Evolutionary conservation across 2,797 vertebrate species (phyloP).

Genomic region (Sebastes matsubarae): DNA sequence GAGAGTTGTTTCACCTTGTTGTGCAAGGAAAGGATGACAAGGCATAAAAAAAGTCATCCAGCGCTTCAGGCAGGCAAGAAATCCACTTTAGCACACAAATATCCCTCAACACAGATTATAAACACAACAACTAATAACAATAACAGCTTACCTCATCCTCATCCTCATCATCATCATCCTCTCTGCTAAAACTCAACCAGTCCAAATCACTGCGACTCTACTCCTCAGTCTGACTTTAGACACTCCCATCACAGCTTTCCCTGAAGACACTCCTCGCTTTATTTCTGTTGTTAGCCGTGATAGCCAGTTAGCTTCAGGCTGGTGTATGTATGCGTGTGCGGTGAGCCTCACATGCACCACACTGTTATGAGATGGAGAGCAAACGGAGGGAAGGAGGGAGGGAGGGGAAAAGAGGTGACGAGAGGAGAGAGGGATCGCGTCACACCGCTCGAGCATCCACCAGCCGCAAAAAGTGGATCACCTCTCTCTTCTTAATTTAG

Average conservation of each 20-base stretch:
- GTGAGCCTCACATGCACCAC: conserved; percentile 19
- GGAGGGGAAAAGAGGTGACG: not conserved
- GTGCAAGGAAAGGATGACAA: conserved; percentile 39
- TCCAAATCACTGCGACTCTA: conserved; percentile 26
- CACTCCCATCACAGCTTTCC: conserved; percentile 18
- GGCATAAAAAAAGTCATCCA: conserved; percentile 42
- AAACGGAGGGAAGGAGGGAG: not conserved
- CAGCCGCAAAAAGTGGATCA: conserved; percentile 58
- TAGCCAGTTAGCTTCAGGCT: conserved; percentile 52
- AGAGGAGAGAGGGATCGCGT: conserved; percentile 40
- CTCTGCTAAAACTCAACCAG: conserved; percentile 28
- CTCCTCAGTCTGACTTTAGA: conserved; percentile 23
- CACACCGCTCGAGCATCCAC: conserved; percentile 45
- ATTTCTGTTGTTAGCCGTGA: conserved; percentile 26
- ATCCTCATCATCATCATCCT: not conserved
- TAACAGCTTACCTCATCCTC: conserved; percentile 1
- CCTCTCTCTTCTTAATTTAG: conserved; percentile 60
- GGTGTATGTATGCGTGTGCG: conserved; percentile 1
- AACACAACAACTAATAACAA: not conserved
- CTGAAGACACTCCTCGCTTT: conserved; percentile 11
- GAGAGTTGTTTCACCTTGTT: conserved; percentile 16
- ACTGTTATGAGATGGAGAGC: conserved; percentile 32
- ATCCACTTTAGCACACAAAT: not conserved
- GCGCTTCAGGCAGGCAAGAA: not conserved
- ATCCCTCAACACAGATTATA: not conserved